These are phyloP conservation scores for Pectinophora gossypiella DNA, from an alignment of 1,140 invertebrate species.

Conservation along the genomic window DNA sequence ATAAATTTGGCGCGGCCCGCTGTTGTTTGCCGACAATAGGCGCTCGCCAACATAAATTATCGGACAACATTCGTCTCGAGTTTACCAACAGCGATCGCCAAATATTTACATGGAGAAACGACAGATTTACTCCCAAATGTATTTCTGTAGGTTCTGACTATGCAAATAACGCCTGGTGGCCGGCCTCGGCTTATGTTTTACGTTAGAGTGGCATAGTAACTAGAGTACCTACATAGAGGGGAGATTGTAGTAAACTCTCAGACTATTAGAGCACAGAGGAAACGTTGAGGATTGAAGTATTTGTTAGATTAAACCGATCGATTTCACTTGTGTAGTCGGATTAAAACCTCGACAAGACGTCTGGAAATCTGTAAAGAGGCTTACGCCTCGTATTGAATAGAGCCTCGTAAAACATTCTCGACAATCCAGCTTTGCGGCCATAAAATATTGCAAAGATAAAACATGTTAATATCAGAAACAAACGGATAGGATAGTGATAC, in stretches of 20 bases:
- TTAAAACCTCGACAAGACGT: constrained; percentile 51
- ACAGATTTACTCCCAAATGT: constrained; percentile 17
- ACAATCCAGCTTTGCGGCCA: constrained; percentile 36
- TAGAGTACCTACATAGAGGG: too few relatives aligned
- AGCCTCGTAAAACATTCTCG: constrained; percentile 48
- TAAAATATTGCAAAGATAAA: constrained; percentile 30
- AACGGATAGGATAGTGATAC: too few relatives aligned
- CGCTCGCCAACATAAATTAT: constrained; percentile 57
- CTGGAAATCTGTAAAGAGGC: constrained; percentile 57
- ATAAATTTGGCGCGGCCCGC: constrained; percentile 46
- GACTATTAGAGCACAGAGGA: too few relatives aligned
- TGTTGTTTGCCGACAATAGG: constrained; percentile 54
- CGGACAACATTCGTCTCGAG: constrained; percentile 44
- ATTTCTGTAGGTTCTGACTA: constrained; percentile 12
- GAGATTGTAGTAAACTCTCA: too few relatives aligned
- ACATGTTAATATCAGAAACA: too few relatives aligned
- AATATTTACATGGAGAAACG: constrained; percentile 38
- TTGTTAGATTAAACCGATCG: too few relatives aligned
- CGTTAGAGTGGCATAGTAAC: too few relatives aligned
- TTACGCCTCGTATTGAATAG: constrained; percentile 51
- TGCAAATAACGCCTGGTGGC: not conserved
- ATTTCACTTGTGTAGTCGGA: too few relatives aligned
- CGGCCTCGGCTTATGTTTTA: too few relatives aligned
- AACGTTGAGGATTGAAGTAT: too few relatives aligned
- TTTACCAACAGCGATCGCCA: constrained; percentile 31